Base-by-base conservation (phyloP, 2,113 vertebrate species). In the Dinomys branickii region DNA sequence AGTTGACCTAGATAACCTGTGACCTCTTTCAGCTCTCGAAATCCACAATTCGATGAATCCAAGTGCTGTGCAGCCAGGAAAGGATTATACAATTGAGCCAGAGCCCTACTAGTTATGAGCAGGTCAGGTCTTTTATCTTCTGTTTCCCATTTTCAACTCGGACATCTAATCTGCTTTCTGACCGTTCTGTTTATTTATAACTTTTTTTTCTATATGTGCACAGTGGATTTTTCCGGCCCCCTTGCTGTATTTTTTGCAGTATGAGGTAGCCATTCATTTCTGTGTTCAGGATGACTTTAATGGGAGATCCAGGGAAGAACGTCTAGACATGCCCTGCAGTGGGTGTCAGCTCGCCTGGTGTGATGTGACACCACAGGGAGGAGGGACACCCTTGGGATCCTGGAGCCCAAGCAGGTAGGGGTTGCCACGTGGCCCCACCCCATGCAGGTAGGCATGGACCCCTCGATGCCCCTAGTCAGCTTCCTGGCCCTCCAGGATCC, bases 141-240 rank as follows among this genome's bases (percentile, higher is more conserved):
- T 6, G 52, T 38, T 91, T 91, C 85, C 81, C 52, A 1, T 90
- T 85, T 94, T 86, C 88, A 50, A 80, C 82, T 87, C 91, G n/a
- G 84, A 94, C 44, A 41, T 93, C 87, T 82, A 71, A 90, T 91
- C 89, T 91, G 61, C 54, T 92, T 94, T 95, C 88, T 95, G 84
- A 90, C 73, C 22, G 12, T 77, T 92, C 56, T 97, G 82, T 94
- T 98, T 97, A 97, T 97, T 94, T 97, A 78, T 97, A 98, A 96
- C 87, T 44, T 91, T n/a, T 90, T 94, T 88, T 89, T 35, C 81
- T 61, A 41, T 89, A 80, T 20, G 81, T 75, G 80, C 90, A 71
- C 92, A 65, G 94, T 73, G 58, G 84, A 92, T 38, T 85, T 96
- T 94, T 97, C 92, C 6, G 50, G 89, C 24, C 69, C n/a, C 61